phyloP scores from a whole-genome alignment of 2,113 vertebrate genomes.

The Gallinago media region DNA sequence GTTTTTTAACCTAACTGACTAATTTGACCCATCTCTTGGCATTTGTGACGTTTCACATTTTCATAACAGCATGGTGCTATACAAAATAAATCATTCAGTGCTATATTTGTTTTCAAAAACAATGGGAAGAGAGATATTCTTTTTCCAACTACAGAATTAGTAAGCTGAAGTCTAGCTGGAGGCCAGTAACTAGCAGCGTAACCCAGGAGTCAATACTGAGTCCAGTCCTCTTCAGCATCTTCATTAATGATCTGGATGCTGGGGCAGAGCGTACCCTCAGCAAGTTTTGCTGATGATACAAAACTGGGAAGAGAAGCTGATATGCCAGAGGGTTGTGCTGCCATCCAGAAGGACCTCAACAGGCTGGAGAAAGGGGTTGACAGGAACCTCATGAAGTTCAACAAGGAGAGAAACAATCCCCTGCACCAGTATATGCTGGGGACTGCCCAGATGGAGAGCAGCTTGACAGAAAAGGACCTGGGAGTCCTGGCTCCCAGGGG shows the following conservation, averaged over 20 bases:
- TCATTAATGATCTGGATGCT: background rate
- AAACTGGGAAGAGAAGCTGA: background rate
- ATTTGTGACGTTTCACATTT: background rate
- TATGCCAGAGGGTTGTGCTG: accelerated
- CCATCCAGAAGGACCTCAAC: background rate
- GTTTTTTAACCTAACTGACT: background rate
- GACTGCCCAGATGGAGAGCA: background rate
- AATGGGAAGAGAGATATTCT: background rate
- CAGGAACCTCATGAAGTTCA: background rate
- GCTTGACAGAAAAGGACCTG: background rate
- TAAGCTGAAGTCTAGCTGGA: background rate
- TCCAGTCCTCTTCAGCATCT: background rate
- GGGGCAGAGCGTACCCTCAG: background rate
- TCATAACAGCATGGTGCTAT: background rate
- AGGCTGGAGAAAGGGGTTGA: background rate
- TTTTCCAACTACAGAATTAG: background rate
- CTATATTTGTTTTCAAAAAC: background rate
- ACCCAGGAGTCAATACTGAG: too few relatives aligned
- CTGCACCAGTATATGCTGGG: accelerated
- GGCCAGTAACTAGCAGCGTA: background rate
- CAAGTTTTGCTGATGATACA: background rate
- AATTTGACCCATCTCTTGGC: background rate
- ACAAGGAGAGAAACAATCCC: background rate
- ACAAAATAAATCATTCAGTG: background rate
- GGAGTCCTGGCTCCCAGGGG: accelerated